Conservation (phyloP, 2,113 vertebrate species). For the Sceloporus tristichus region DNA sequence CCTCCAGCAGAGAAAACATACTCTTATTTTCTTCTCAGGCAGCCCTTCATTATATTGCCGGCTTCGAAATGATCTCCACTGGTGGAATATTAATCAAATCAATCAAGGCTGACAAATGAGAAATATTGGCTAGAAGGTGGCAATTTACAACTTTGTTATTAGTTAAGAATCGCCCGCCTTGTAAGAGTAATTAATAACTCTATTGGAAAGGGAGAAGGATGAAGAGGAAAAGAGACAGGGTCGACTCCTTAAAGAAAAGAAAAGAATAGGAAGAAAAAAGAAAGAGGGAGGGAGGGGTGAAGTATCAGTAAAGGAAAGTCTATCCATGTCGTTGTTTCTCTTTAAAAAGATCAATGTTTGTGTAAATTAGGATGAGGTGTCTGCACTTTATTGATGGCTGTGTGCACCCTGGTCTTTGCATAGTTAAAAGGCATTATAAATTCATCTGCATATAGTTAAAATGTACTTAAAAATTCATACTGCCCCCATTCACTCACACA, state of each 20-base stretch:
- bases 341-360: constrained; percentile 9
- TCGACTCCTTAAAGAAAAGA: constrained; percentile 43
- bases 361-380: background rate
- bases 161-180: constrained; percentile 82
- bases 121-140: constrained; percentile 80
- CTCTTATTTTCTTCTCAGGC: constrained; percentile 45
- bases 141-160: constrained; percentile 86
- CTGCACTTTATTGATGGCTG: background rate
- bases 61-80: constrained; percentile 75
- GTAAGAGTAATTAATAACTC: constrained; percentile 83
- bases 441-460: too few species aligned
- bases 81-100: constrained; percentile 79
- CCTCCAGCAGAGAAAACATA: constrained; percentile 32
- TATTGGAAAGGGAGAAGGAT: constrained; percentile 71
- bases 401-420: too few species aligned
- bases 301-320: constrained; percentile 44
- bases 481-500: too few species aligned
- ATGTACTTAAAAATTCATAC: too few species aligned
- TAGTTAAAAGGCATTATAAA: too few species aligned
- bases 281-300: background rate
- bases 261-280: too few species aligned
- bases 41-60: constrained; percentile 54
- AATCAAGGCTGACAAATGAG: constrained; percentile 83
- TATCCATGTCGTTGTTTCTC: background rate
- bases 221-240: constrained; percentile 59